Conservation (phyloP, 2,888 invertebrate genomes). For the Aleiodes alternator region DNA sequence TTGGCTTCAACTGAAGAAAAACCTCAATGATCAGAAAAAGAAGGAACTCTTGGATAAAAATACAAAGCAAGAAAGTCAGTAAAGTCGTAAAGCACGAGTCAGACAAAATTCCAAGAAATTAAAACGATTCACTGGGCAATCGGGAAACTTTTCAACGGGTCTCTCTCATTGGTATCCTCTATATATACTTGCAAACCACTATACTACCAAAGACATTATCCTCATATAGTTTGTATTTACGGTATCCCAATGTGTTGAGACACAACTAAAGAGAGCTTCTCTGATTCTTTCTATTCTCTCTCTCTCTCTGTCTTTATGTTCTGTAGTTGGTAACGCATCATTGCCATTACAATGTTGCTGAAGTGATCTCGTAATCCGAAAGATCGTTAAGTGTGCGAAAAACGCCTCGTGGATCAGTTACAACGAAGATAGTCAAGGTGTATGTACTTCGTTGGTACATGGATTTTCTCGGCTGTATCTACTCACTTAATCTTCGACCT, state of each 20-base stretch:
- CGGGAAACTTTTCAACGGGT: slow-evolving; percentile 12
- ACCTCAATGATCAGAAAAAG: not conserved
- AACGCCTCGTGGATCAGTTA: not conserved
- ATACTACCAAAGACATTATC: not conserved
- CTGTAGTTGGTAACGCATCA: slow-evolving; percentile 10
- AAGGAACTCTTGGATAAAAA: slow-evolving; percentile 10
- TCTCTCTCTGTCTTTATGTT: not conserved
- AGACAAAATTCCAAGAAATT: slow-evolving; percentile 27
- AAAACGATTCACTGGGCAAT: slow-evolving; percentile 43
- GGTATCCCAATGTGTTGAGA: slow-evolving; percentile 14
- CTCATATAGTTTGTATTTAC: slow-evolving; percentile 11
- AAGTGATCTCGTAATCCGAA: slow-evolving; percentile 31
- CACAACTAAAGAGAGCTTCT: not conserved
- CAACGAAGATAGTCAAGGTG: slow-evolving; percentile 5
- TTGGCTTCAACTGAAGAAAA: not conserved
- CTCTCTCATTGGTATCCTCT: not conserved
- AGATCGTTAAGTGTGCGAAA: slow-evolving; percentile 33
- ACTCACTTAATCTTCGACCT: slow-evolving; percentile 28
- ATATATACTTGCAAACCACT: too few species aligned
- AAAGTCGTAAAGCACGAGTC: slow-evolving; percentile 32
- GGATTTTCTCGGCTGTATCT: slow-evolving; percentile 31
- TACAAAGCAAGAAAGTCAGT: slow-evolving; percentile 31
- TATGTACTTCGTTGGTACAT: slow-evolving; percentile 27
- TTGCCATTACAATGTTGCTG: slow-evolving; percentile 30
- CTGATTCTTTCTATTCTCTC: not conserved